Evolutionary conservation across 2,113 vertebrate species (phyloP).

Genomic region (Hippocampus barbouri): DNA sequence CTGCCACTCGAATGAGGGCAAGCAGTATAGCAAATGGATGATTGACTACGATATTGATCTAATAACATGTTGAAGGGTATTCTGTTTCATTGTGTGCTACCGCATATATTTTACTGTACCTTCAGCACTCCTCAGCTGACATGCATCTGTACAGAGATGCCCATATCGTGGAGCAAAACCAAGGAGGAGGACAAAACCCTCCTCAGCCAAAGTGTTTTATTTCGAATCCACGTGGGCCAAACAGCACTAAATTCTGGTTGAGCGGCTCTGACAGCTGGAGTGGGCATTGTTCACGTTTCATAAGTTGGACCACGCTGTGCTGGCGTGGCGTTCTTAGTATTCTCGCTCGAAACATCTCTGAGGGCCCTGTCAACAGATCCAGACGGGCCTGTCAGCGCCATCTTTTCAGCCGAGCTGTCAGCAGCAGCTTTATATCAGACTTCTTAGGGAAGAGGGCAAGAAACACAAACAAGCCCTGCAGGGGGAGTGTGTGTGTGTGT

Average conservation of each 20-base stretch:
- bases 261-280: constrained; percentile 33
- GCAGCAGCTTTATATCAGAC: constrained; percentile 57
- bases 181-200: constrained; percentile 17
- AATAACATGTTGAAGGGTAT: not conserved
- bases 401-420: constrained; percentile 62
- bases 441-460: constrained; percentile 45
- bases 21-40: not conserved
- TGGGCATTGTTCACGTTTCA: constrained; percentile 35
- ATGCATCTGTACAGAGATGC: not conserved
- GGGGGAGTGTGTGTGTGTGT: constrained; percentile 15
- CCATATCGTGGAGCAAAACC: not conserved
- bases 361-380: constrained; percentile 63
- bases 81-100: not conserved
- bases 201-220: constrained; percentile 15
- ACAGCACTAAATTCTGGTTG: constrained; percentile 17
- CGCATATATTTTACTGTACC: not conserved
- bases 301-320: constrained; percentile 19
- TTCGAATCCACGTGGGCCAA: constrained; percentile 22
- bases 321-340: constrained; percentile 25
- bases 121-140: not conserved
- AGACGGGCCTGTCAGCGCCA: constrained; percentile 60
- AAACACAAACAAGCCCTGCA: constrained; percentile 60
- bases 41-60: not conserved
- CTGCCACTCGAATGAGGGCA: not conserved
- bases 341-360: constrained; percentile 37